Base-by-base conservation (phyloP, 2,797 vertebrate species). In the Lepus townsendii region DNA sequence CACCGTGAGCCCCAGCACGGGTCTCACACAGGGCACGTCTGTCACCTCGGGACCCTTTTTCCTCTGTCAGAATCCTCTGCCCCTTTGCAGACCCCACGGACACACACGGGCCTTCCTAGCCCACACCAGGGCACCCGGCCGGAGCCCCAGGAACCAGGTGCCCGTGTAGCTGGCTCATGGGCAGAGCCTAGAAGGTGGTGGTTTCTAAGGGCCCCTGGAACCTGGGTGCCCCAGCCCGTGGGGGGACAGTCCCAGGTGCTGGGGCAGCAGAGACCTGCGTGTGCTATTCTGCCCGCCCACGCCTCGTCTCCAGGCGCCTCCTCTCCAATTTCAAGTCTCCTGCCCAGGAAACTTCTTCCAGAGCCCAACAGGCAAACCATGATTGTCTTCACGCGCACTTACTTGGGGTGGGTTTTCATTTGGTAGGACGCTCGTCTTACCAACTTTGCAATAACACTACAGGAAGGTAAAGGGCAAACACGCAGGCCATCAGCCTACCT, bases 341-440 rank as follows among this genome's bases (percentile, higher is more conserved):
- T 52, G 80, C 42, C 78, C 38, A 12, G 86, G n/a, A 82, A n/a
- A 7, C 16, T 13, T 50, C 86, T 80, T 47, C 50, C 20, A 82
- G 76, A 75, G 73, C 38, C 68, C 89, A 9, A 47, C 14, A 42
- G 0, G 1, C 78, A 72, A 38, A 20, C 32, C 20, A 3, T 38
- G 68, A 38, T 71, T 35, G 19, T 12, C 35, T 71, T 71, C 32
- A 71, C 68, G 12, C 22, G 68, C 19, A 69, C n/a, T 32, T 7
- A n/a, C 19, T 91, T 76, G 62, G 78, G 35, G 80, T 26, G 72
- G 35, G 91, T 95, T 88, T 38, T 52, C 88, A 88, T 83, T 95
- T 66, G 72, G 85, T 32, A 50, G 1, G 91, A 60, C 78, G 83
- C 79, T 95, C 93, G 93, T 95, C 88, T 93, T 77, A 78, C 93